phyloP scores from a whole-genome alignment of 2,888 invertebrate genomes.

The Boloria selene region DNA sequence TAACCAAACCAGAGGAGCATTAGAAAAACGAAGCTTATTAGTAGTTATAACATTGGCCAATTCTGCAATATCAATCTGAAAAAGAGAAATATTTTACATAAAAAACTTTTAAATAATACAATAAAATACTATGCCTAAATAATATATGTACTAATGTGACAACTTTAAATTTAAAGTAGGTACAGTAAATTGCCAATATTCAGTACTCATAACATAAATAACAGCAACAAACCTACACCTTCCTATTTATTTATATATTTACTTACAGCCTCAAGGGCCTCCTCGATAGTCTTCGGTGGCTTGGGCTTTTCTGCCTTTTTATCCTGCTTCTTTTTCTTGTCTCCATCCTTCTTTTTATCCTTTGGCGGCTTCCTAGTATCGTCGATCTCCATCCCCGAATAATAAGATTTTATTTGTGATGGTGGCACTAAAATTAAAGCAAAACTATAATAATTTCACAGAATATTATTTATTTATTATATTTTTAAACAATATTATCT shows the following conservation, averaged over 20 bases:
- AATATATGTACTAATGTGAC: too few species aligned
- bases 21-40: constrained; percentile 85
- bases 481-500: background rate
- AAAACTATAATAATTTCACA: background rate
- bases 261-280: constrained; percentile 82
- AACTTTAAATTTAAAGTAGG: too few species aligned
- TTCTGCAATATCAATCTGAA: constrained; percentile 85
- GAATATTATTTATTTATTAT: background rate
- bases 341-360: constrained; percentile 75
- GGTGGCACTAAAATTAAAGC: constrained; percentile 81
- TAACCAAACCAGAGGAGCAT: constrained; percentile 86
- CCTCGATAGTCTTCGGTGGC: constrained; percentile 85
- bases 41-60: constrained; percentile 73
- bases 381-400: constrained; percentile 83
- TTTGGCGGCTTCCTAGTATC: constrained; percentile 83
- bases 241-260: background rate
- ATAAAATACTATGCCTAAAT: too few species aligned
- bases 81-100: constrained; percentile 36
- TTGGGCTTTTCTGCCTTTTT: constrained; percentile 84
- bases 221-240: background rate
- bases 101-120: background rate
- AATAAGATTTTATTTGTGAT: constrained; percentile 86
- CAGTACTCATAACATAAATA: too few species aligned
- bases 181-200: background rate
- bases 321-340: constrained; percentile 75